These are phyloP conservation scores for Chromis chromis DNA, from an alignment of 2,797 vertebrate species.

Conservation along the genomic window DNA sequence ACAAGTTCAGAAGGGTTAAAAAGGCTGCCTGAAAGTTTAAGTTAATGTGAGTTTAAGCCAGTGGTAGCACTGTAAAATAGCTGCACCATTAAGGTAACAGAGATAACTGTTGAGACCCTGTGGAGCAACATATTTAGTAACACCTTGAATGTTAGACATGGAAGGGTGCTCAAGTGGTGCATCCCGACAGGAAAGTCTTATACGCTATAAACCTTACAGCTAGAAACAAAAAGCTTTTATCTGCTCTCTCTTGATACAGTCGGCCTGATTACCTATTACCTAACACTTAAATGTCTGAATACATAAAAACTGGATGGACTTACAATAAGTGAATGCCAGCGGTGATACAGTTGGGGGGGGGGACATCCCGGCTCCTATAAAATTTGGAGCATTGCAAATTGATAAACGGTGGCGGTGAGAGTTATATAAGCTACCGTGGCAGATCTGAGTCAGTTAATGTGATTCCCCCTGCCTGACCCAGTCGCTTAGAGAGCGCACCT, in stretches of 20 bases:
- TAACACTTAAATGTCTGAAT: conserved; percentile 23
- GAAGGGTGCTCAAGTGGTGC: conserved; percentile 5
- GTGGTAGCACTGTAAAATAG: neutral
- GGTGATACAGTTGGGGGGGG: neutral
- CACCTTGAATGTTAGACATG: conserved; percentile 13
- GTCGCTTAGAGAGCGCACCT: conserved; percentile 56
- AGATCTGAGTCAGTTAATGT: conserved; percentile 63
- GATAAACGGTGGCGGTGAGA: conserved; percentile 50
- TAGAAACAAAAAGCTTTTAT: conserved; percentile 23
- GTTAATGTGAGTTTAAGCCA: conserved; percentile 5
- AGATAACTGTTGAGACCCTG: neutral
- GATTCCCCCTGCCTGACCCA: conserved; percentile 57
- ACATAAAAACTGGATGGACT: conserved; percentile 20
- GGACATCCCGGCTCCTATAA: conserved; percentile 4
- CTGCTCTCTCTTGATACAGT: conserved; percentile 8
- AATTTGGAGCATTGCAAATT: conserved; percentile 53
- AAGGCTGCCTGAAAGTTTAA: neutral
- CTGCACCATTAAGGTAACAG: conserved; percentile 14
- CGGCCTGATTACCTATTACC: conserved; percentile 23
- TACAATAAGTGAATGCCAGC: conserved; percentile 22
- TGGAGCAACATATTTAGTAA: conserved; percentile 5
- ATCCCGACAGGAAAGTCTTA: conserved; percentile 1
- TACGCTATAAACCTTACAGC: conserved; percentile 2
- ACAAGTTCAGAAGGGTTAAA: neutral
- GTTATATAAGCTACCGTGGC: conserved; percentile 54